A percentile compares a stretch with the other conserved stretches of the same genome.
phyloP scores from a whole-genome alignment of 2,113 vertebrate genomes.

The Caracal caracal region DNA sequence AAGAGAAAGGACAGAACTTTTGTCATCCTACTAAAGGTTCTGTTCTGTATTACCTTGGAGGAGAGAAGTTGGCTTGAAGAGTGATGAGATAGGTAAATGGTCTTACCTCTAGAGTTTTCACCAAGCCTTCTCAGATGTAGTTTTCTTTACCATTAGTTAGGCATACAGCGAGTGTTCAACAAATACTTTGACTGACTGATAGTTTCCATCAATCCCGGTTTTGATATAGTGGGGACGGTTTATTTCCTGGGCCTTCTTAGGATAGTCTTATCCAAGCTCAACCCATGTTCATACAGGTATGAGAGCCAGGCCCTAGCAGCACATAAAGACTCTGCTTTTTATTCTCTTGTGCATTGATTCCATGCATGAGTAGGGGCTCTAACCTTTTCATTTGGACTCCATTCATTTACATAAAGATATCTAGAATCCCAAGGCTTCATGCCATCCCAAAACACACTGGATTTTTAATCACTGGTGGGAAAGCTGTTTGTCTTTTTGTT shows the following conservation, averaged over 20 bases:
- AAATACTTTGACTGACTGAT: not conserved
- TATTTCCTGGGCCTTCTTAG: not conserved
- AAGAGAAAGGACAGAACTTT: not conserved
- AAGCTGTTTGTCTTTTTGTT: not conserved
- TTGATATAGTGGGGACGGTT: not conserved
- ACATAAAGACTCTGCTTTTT: not conserved
- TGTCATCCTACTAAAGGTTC: not conserved
- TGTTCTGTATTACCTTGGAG: not conserved
- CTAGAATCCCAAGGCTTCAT: not conserved
- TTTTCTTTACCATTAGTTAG: not conserved
- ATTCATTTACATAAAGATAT: not conserved
- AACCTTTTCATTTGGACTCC: not conserved
- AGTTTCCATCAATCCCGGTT: not conserved
- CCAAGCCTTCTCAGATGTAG: not conserved
- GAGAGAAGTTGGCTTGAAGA: not conserved
- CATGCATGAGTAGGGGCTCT: not conserved
- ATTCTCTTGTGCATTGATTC: not conserved
- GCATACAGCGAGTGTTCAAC: not conserved
- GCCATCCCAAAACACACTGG: not conserved
- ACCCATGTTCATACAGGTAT: not conserved
- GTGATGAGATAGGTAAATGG: not conserved
- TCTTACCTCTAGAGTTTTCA: not conserved
- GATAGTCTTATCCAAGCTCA: not conserved
- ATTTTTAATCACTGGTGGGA: not conserved
- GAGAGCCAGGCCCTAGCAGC: not conserved